Evolutionary conservation across 1,140 invertebrate genomes (phyloP), one percentile per base, ranked within the genome.

Genomic region (Trichomalopsis sarcophagae): DNA sequence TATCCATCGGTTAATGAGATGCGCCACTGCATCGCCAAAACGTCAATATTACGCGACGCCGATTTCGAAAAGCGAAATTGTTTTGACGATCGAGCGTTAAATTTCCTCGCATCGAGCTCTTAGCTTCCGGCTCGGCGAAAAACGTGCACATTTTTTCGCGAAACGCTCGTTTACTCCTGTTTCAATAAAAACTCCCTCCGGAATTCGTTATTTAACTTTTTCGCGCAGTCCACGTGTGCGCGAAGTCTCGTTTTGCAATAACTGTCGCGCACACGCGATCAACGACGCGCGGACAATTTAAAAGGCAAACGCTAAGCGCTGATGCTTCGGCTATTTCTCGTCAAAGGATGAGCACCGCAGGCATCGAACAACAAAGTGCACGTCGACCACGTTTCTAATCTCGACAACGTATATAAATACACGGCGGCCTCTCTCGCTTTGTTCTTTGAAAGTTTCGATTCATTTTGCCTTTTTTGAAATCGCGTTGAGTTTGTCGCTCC

Each of bases 381-480:
- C 14, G 33, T 74, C 78, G 87, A 83, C 77, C 75, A 87, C 71
- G 77, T 88, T 87, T 82, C 85, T 82, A 87, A 79, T 77, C 80
- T 86, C 83, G 83, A 82, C 86, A 85, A 84, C 82, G 84, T 86
- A 84, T 84, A 82, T 84, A 82, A 84, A 87, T 87, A 88, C 85
- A 87, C 85, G 84, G 81, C 84, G 23, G 75, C 17, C 55, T 62
- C 55, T 62, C 55, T 62, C 17, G 17, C 55, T 62, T n/a, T 36
- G 33, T 21, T 62, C 55, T 62, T 62, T 17, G 21, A 14, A 62
- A 62, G 55, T 62, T 21, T 14, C 5, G 17, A 4, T 62, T 62
- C 17, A 6, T 62, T n/a, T 62, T 62, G 3, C 0, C 40, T 66
- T 66, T 7, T 21, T 91, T 91, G 91, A 89, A 91, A 62, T 62